Base-by-base conservation (phyloP, 1,140 invertebrate species). In the Pogonognathellus flavescens region DNA sequence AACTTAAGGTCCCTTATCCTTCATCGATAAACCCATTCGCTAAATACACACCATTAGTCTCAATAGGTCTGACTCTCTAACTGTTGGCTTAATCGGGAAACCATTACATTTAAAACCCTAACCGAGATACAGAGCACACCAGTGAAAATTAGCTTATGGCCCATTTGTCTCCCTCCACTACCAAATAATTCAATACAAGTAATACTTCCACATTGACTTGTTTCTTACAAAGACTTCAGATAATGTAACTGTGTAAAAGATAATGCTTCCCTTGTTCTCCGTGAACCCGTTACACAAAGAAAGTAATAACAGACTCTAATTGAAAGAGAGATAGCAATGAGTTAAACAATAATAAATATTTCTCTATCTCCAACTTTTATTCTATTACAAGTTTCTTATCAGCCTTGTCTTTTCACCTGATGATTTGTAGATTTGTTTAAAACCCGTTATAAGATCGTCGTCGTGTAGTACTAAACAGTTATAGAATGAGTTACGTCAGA, bases 141-240 rank as follows among this genome's bases (percentile, higher is more conserved):
- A 76, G 70, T 76, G 70, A 76, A 76, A 76, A 76, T 76, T 76
- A 76, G 18, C 70, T 50, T 76, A 41, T 76, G 70, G 25, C 49
- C 70, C 70, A 76, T 76, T 76, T 76, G 41, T n/a, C 70, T 49
- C 16, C n/a, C 70, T 49, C 31, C 41, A 76, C 25, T 76, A 18
- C 25, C 22, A 25, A 66, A 66, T 41, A 41, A 41, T 41, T 41
- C 31, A 41, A 3, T 41, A 41, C 31, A 41, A 41, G 2, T 41
- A 41, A 41, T 41, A 3, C 31, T 41, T 41, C 1, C 31, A 41
- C 31, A 41, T 41, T 41, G 31, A 41, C 31, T 41, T 41, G n/a
- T 41, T 41, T 41, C 6, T 1, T 41, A 41, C 31, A 41, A 1
- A 41, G 31, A 6, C 31, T 41, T 41, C 6, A 41, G 31, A 41